Evolutionary conservation across 35 echinoderm and acorn worm genomes (phyloP).

Genomic region (Ptychodera flava): DNA sequence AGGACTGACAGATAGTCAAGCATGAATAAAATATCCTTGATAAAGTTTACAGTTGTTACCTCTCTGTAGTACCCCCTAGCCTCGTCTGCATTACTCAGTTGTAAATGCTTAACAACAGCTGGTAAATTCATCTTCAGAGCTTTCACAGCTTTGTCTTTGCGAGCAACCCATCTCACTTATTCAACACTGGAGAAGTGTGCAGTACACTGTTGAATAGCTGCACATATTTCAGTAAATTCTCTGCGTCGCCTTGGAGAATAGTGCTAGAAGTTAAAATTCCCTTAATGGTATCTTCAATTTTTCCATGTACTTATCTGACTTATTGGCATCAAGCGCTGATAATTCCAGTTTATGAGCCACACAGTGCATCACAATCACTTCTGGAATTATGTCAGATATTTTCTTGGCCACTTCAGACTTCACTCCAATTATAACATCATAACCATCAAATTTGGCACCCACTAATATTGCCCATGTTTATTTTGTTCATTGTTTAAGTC

Average conservation of each 20-base stretch:
- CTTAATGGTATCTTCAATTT: not conserved
- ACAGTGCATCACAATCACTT: constrained; percentile 2
- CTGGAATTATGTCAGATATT: not conserved
- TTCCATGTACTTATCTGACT: not conserved
- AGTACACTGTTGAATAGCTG: not conserved
- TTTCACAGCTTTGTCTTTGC: not conserved
- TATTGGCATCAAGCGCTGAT: constrained; percentile 14
- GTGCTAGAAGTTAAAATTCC: constrained; percentile 1
- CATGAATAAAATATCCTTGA: not conserved
- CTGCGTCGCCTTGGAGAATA: not conserved
- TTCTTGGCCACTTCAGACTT: not conserved
- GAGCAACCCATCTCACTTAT: not conserved
- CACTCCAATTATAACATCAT: constrained; percentile 9
- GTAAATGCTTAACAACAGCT: not conserved
- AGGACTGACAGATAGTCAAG: not conserved
- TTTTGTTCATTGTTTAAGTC: not conserved
- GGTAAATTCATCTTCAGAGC: not conserved
- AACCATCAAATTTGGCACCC: constrained; percentile 9
- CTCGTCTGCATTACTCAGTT: not conserved
- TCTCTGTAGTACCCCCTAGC: not conserved
- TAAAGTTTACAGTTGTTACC: not conserved
- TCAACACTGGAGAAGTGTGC: not conserved
- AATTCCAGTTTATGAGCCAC: constrained; percentile 14
- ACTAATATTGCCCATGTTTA: not conserved
- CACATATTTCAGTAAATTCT: not conserved